These are phyloP conservation scores for Chionoecetes opilio DNA, from an alignment of 1,140 invertebrate genomes.

Conservation along the genomic window DNA sequence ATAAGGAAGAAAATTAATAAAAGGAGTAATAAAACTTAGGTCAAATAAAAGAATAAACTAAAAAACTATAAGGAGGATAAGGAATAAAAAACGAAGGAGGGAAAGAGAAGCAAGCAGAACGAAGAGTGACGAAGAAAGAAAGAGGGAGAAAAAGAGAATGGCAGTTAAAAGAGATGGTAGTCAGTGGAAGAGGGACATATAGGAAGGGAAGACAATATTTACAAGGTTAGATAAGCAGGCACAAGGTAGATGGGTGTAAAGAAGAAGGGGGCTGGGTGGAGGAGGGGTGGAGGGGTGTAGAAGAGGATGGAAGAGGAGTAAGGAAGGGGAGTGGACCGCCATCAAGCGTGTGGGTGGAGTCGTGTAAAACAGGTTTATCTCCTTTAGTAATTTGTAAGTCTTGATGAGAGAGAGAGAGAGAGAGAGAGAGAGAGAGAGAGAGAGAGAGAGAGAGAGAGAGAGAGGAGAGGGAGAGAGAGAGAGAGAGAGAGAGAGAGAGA, in stretches of 20 bases:
- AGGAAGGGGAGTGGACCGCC: background rate
- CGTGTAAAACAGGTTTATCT: background rate
- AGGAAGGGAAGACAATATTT: background rate
- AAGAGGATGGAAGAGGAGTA: background rate
- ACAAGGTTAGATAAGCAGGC: background rate
- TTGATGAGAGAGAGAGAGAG: conserved; percentile 18
- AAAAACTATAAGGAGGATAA: too few relatives aligned
- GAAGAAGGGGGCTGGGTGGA: background rate
- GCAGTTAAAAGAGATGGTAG: too few relatives aligned
- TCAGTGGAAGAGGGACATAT: background rate
- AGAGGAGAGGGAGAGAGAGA: background rate
- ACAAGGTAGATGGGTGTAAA: background rate
- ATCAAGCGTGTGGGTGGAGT: background rate
- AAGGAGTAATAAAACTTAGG: too few relatives aligned
- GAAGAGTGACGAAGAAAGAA: too few relatives aligned
- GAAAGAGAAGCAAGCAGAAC: too few relatives aligned
- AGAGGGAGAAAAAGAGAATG: too few relatives aligned
- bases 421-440: conserved; percentile 27
- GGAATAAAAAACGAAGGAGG: too few relatives aligned
- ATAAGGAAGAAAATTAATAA: too few relatives aligned
- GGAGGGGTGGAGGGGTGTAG: background rate
- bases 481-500: conserved; percentile 1
- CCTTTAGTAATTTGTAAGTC: background rate
- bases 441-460: conserved; percentile 27
- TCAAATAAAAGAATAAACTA: too few relatives aligned